Evolutionary conservation across 2,113 vertebrate species (phyloP), one percentile per base, ranked within the genome.

Genomic region (Puffinus mauretanicus): DNA sequence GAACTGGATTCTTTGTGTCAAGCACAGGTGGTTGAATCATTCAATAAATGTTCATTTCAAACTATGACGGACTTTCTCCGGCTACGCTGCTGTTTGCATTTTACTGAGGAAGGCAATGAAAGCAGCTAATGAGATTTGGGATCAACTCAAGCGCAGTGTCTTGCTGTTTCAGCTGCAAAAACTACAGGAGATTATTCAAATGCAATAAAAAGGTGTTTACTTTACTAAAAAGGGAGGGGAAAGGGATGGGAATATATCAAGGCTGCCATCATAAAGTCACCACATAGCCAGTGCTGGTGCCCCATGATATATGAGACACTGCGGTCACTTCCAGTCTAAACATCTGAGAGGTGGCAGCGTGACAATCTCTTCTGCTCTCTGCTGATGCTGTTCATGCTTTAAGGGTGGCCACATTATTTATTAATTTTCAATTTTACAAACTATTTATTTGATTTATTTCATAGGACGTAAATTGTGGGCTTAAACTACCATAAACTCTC

Each of bases 151-250:
- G 90, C 79, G 18, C 86, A 6, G 71, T 26, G 27, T 34, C 66
- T 13, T 82, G 91, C 96, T 95, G 70, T 46, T 90, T 51, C 94
- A 92, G 93, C 88, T 88, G 76, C 22, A 26, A 55, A 71, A 88
- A 32, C 86, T 80, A 3, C 47, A 47, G 83, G 55, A 71, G 47
- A 46, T 85, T 6, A 32, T 85, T 75, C 57, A 65, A 90, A 73
- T 15, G 73, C 90, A 82, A 82, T 58, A 69, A 60, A 90, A 82
- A 57, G 36, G 82, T 16, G 32, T 89, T 94, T 84, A 42, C 83
- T 72, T 46, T 61, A 14, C 64, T 51, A 16, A 55, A 88, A 49
- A 79, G 67, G 86, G 82, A 71, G 54, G 55, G 77, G 57, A 94
- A 85, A 82, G 44, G 38, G 80, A 82, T 57, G 80, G 60, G 80